phyloP scores from a whole-genome alignment of 2,113 vertebrate genomes.

The Nicator chloris region DNA sequence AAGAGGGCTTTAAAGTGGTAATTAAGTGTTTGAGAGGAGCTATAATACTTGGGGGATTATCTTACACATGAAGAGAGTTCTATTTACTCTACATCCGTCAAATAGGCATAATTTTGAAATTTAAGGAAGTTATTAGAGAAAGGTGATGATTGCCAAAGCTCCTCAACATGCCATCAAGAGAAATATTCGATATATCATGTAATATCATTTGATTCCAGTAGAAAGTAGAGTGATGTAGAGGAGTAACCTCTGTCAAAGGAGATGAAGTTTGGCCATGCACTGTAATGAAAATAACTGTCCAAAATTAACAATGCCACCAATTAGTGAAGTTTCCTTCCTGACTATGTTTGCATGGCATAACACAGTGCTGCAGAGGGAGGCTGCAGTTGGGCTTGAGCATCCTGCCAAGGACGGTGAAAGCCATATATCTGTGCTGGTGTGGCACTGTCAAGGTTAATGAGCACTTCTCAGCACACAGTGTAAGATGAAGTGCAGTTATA shows the following conservation, averaged over 20 bases:
- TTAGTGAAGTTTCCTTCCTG: neutral
- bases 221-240: neutral
- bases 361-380: neutral
- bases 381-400: rapidly evolving
- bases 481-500: neutral
- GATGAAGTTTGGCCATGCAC: neutral
- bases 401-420: neutral
- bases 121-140: neutral
- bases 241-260: neutral
- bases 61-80: neutral
- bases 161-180: neutral
- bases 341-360: neutral
- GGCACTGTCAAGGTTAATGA: neutral
- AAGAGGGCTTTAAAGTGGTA: constrained; percentile 23
- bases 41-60: neutral
- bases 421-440: neutral
- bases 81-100: neutral
- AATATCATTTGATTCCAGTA: neutral
- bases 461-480: neutral
- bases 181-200: neutral
- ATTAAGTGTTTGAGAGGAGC: constrained; percentile 35
- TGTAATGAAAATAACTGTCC: neutral
- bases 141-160: neutral
- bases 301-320: neutral
- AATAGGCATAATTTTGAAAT: constrained; percentile 1